Percentiles rank a stretch among this genome's conserved stretches.
These are phyloP conservation scores for Sebastes fasciatus DNA, from an alignment of 2,113 vertebrate genomes.

Conservation along the genomic window DNA sequence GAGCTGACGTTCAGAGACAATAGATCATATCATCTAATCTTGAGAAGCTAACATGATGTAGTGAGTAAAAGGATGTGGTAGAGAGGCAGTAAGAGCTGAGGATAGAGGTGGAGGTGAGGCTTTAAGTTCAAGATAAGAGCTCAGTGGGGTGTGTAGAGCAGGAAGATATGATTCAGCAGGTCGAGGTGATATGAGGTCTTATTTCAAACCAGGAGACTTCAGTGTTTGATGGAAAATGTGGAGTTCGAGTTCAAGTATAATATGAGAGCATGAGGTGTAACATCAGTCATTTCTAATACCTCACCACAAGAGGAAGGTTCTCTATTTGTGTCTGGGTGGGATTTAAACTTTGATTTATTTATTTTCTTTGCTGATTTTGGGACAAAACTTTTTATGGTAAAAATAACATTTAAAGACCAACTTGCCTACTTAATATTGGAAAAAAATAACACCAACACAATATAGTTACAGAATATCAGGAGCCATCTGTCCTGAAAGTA, in stretches of 20 bases:
- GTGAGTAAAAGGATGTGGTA: neutral
- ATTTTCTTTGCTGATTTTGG: neutral
- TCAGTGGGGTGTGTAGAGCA: neutral
- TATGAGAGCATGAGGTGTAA: too few relatives aligned
- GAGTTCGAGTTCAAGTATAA: neutral
- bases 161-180: neutral
- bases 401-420: neutral
- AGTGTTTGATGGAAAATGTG: conserved; percentile 17
- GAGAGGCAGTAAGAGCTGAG: neutral
- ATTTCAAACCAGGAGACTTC: neutral
- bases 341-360: neutral
- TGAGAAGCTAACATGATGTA: neutral
- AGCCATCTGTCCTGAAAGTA: neutral
- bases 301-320: neutral
- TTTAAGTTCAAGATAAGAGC: neutral
- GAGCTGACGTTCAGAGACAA: conserved; percentile 1
- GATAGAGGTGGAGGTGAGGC: neutral
- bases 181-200: neutral
- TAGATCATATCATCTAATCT: neutral
- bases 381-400: neutral
- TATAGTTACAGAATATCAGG: neutral
- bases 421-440: too few relatives aligned
- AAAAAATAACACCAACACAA: too few relatives aligned
- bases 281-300: too few relatives aligned
- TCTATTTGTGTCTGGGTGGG: neutral